These are phyloP conservation scores for Drosophila anomalata DNA, from an alignment of 2,888 invertebrate species.

Conservation along the genomic window DNA sequence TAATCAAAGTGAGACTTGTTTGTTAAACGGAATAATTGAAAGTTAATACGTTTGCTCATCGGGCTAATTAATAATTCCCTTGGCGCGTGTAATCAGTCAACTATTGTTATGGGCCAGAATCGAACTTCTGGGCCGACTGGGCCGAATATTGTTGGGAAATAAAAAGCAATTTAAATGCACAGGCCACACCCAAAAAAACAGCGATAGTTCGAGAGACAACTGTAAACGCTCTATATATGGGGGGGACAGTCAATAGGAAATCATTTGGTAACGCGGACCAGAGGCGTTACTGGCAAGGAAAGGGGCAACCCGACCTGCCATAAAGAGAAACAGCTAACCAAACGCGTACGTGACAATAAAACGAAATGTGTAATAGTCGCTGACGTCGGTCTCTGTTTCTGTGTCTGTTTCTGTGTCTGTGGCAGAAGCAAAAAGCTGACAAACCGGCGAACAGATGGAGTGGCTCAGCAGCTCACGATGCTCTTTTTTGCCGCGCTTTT, in stretches of 20 bases:
- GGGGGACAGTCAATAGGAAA: conserved; percentile 54
- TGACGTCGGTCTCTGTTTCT: conserved; percentile 19
- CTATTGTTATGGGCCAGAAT: conserved; percentile 8
- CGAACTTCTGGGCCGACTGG: neutral
- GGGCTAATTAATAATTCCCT: conserved; percentile 18
- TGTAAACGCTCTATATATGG: conserved; percentile 56
- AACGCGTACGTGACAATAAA: conserved; percentile 79
- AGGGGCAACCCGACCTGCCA: conserved; percentile 58
- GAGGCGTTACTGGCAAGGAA: conserved; percentile 12
- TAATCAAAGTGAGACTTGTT: conserved; percentile 11
- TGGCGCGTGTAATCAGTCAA: conserved; percentile 8
- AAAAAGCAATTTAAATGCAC: conserved; percentile 26
- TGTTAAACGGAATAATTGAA: conserved; percentile 19
- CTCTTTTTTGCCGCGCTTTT: conserved; percentile 34
- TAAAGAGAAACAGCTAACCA: conserved; percentile 65
- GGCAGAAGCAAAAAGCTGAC: conserved; percentile 20
- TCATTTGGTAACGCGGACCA: conserved; percentile 46
- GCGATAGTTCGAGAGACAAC: conserved; percentile 32
- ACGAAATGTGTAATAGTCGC: conserved; percentile 74
- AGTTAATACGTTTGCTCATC: conserved; percentile 27
- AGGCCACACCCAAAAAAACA: conserved; percentile 29
- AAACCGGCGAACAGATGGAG: conserved; percentile 30
- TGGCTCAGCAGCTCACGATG: conserved; percentile 18
- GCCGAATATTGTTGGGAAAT: neutral
- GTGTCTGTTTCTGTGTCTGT: neutral